Conservation (phyloP, 1,140 invertebrate genomes). For the Pomacea maculata region DNA sequence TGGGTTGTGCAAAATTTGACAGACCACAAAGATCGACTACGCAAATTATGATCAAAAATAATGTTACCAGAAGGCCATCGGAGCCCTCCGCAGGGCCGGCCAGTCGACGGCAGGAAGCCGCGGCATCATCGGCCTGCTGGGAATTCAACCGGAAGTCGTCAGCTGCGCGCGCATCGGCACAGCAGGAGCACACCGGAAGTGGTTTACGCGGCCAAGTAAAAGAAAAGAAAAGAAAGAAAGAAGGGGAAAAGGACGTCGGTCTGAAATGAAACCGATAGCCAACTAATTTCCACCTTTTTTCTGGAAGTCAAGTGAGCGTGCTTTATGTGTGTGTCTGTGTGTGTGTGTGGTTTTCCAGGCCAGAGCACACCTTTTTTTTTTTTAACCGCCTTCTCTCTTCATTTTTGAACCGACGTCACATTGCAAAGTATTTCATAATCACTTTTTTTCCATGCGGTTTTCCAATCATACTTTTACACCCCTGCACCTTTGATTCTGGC, state of each 20-base stretch:
- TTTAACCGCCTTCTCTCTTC: background rate
- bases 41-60: conserved; percentile 5
- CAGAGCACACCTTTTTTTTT: background rate
- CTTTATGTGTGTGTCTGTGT: no score
- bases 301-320: no score
- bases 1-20: no score
- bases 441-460: background rate
- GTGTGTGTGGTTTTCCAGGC: background rate
- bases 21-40: no score
- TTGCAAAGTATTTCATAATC: background rate
- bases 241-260: background rate
- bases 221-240: no score
- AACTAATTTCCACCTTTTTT: background rate
- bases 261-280: conserved; percentile 5
- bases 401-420: background rate
- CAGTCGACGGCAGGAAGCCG: background rate
- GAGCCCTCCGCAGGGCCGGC: background rate
- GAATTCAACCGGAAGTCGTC: conserved; percentile 5
- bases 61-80: background rate
- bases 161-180: conserved; percentile 7
- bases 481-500: background rate
- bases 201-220: background rate
- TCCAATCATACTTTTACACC: conserved; percentile 2
- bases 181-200: conserved; percentile 5
- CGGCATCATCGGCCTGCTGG: background rate